A percentile compares a stretch with the other conserved stretches of the same genome.
Evolutionary conservation across 2,888 invertebrate genomes (phyloP).

Genomic region (Drosophila anceps): DNA sequence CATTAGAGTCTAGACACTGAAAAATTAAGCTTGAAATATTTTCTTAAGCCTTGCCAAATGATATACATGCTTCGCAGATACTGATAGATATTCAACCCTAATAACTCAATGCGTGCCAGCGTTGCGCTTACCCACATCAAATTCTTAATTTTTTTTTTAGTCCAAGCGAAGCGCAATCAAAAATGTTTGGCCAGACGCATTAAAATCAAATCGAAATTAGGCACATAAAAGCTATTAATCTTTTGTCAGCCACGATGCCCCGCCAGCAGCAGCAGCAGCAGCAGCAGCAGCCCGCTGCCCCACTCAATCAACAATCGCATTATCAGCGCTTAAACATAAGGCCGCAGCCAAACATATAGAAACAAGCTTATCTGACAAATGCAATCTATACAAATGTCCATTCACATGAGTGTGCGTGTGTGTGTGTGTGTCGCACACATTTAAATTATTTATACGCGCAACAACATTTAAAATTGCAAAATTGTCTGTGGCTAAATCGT

Average conservation of each 20-base stretch:
- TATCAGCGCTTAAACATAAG: conserved; percentile 66
- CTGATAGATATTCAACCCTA: conserved; percentile 25
- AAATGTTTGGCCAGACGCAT: conserved; percentile 60
- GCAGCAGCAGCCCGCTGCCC: background rate
- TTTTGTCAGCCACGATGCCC: conserved; percentile 40
- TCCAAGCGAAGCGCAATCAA: conserved; percentile 47
- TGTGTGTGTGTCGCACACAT: conserved; percentile 11
- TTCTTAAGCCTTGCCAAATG: conserved; percentile 7
- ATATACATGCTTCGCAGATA: background rate
- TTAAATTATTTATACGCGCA: conserved; percentile 72
- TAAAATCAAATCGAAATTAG: conserved; percentile 78
- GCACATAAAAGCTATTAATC: conserved; percentile 69
- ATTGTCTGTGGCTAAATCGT: conserved; percentile 79
- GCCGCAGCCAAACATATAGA: conserved; percentile 46
- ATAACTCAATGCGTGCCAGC: conserved; percentile 41
- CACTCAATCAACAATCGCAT: conserved; percentile 40
- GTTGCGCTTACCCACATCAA: conserved; percentile 44
- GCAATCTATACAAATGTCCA: conserved; percentile 65
- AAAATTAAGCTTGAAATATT: background rate
- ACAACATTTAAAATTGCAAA: conserved; percentile 76
- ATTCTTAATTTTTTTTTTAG: conserved; percentile 25
- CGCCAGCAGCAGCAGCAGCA: background rate
- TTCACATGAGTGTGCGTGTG: conserved; percentile 8
- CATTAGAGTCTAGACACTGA: conserved; percentile 22
- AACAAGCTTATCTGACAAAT: conserved; percentile 66